Evolutionary conservation across 2,113 vertebrate genomes (phyloP).

Genomic region (Dasyprocta punctata): DNA sequence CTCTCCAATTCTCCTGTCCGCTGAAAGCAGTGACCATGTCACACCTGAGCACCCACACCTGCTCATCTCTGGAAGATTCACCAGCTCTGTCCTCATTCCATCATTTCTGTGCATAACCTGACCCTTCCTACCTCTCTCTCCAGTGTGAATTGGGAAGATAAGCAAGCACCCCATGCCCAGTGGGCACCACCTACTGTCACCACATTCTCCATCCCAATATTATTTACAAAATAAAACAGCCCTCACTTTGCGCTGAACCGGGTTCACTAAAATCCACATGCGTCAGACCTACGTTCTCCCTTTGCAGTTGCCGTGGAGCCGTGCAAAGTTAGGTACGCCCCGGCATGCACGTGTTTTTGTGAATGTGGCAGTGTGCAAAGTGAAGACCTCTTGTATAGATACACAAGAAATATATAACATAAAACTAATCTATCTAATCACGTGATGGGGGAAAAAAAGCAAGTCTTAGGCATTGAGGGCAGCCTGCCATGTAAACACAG

Average conservation of each 20-base stretch:
- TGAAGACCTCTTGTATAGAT: not conserved
- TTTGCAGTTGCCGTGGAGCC: not conserved
- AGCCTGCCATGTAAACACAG: slow-evolving; percentile 16
- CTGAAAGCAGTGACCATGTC: not conserved
- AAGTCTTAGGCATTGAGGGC: not conserved
- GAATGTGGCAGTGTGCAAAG: not conserved
- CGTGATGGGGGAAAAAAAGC: no score
- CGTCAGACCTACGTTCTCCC: not conserved
- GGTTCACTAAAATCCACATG: not conserved
- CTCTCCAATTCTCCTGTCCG: not conserved
- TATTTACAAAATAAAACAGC: not conserved
- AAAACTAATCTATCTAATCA: not conserved
- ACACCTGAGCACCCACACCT: not conserved
- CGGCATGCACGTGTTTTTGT: not conserved
- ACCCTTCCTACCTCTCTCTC: not conserved
- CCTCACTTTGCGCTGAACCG: not conserved
- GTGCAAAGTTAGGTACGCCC: not conserved
- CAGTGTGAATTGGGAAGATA: not conserved
- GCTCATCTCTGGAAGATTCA: not conserved
- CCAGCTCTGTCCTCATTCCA: not conserved
- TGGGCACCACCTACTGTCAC: not conserved
- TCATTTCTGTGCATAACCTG: not conserved
- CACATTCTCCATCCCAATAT: not conserved
- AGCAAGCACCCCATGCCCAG: not conserved
- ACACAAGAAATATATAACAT: not conserved